Percentiles rank a stretch among this genome's conserved stretches.
Evolutionary conservation across 2,113 vertebrate species (phyloP).

Genomic region (Andinoacara biseriatus): DNA sequence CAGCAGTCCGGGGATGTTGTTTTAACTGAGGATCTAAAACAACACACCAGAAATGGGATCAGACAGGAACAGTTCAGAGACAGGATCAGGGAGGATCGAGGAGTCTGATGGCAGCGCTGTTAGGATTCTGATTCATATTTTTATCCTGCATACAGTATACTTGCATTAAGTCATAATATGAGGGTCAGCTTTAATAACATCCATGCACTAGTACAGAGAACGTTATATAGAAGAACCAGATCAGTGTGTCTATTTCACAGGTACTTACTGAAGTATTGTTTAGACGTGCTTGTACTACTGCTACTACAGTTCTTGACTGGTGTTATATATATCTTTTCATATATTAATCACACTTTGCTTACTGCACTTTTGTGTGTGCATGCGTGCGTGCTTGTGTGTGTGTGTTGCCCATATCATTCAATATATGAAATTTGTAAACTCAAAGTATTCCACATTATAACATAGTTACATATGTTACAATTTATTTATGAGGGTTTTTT

Average conservation of each 20-base stretch:
- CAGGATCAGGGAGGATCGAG: conserved; percentile 38
- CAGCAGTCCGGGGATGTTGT: conserved; percentile 42
- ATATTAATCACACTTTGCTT: no score
- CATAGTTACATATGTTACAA: neutral
- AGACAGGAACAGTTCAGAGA: conserved; percentile 65
- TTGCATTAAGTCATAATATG: neutral
- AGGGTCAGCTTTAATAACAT: neutral
- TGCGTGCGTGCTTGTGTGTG: no score
- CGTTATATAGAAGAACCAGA: neutral
- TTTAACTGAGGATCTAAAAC: conserved; percentile 62
- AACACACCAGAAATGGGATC: conserved; percentile 58
- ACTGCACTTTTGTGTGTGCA: no score
- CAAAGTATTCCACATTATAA: neutral
- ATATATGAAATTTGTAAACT: neutral
- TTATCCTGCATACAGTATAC: neutral
- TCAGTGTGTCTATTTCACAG: neutral
- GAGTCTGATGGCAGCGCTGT: conserved; percentile 27
- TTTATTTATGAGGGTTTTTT: neutral
- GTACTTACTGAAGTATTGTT: neutral
- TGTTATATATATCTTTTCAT: no score
- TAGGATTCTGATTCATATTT: neutral
- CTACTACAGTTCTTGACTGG: neutral
- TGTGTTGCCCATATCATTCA: neutral
- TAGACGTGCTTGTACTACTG: neutral
- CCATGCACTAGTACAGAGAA: neutral